Percentiles rank a stretch among this genome's conserved stretches.
Evolutionary conservation across 2,888 invertebrate species (phyloP).

Genomic region (Ariolimax columbianus): DNA sequence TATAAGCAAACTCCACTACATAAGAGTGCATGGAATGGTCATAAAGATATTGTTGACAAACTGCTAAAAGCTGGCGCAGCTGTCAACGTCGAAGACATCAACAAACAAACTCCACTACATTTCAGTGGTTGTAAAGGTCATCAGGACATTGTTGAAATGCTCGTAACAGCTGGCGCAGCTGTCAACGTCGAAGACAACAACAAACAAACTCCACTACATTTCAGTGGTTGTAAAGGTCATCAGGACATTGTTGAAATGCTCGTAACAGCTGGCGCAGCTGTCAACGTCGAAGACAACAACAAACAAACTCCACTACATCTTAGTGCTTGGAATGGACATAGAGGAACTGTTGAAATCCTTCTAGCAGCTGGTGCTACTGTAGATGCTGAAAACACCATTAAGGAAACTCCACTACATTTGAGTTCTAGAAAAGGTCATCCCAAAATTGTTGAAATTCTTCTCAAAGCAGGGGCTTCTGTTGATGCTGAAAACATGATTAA

Average conservation of each 20-base stretch:
- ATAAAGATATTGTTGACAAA: background rate
- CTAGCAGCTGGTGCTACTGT: background rate
- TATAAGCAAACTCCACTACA: background rate
- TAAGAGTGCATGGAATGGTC: background rate
- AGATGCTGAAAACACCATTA: background rate
- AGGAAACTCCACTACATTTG: background rate
- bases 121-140: background rate
- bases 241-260: background rate
- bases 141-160: background rate
- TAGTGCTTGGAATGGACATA: background rate
- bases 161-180: background rate
- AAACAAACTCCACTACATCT: background rate
- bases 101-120: background rate
- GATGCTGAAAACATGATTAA: no score
- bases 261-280: background rate
- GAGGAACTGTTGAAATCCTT: background rate
- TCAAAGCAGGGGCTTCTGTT: background rate
- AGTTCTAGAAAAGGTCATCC: background rate
- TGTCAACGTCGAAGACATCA: background rate
- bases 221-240: background rate
- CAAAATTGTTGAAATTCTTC: background rate
- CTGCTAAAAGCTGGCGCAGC: background rate
- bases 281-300: background rate
- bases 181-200: background rate
- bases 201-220: background rate